Conservation (phyloP, 2,797 vertebrate species). For the Sebastes cheni region DNA sequence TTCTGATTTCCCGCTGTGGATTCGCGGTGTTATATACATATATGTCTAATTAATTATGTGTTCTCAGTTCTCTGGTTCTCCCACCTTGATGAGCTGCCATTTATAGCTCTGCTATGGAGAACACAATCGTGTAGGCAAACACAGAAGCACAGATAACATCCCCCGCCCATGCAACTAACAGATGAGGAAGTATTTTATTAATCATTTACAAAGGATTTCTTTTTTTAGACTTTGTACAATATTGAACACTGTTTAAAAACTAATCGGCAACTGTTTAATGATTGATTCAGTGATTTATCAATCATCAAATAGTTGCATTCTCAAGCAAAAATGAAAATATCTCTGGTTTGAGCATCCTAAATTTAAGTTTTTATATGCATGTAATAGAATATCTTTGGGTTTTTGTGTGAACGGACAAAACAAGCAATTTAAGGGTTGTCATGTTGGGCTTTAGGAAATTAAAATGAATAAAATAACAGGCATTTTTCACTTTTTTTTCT, state of each 20-base stretch:
- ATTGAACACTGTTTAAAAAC: background rate
- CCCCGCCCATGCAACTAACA: slow-evolving; percentile 17
- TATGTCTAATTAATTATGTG: slow-evolving; percentile 39
- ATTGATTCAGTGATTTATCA: background rate
- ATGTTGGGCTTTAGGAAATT: background rate
- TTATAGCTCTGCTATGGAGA: slow-evolving; percentile 12
- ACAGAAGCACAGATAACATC: slow-evolving; percentile 30
- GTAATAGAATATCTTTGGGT: background rate
- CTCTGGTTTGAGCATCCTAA: background rate
- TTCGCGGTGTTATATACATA: slow-evolving; percentile 9
- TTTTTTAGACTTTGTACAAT: background rate
- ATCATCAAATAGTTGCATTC: background rate
- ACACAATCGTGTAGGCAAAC: slow-evolving; percentile 17
- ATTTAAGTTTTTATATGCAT: background rate
- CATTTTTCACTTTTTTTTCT: background rate
- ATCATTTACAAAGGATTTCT: background rate
- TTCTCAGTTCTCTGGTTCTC: slow-evolving; percentile 31
- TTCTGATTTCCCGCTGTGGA: background rate
- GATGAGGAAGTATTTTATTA: slow-evolving; percentile 27
- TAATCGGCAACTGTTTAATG: background rate
- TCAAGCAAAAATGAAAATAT: too few species aligned
- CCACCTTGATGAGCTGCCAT: slow-evolving; percentile 19
- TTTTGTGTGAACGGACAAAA: background rate
- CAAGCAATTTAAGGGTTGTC: background rate
- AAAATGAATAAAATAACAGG: background rate